Base-by-base conservation (phyloP, 2,113 vertebrate species). In the Gavialis gangeticus region DNA sequence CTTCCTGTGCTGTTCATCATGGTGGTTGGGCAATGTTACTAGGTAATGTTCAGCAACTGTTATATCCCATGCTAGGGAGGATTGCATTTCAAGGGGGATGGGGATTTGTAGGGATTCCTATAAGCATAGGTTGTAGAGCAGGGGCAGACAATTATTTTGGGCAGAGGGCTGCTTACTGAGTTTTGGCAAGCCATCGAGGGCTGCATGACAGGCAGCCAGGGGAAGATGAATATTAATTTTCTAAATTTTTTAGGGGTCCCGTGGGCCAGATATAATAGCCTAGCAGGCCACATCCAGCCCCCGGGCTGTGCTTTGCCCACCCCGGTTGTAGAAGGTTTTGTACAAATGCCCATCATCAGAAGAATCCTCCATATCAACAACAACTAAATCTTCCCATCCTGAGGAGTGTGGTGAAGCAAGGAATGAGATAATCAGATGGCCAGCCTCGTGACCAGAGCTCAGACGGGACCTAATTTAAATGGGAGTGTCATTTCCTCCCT, bases 311-410 rank as follows among this genome's bases (percentile, higher is more conserved):
- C 9, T 46, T 46, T 46, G 46, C 46, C 46, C 46, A 46, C 46
- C 46, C 46, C 46, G 8, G 46, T 46, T 46, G 46, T 46, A 46
- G 46, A 46, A 46, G 46, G 46, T 25, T 66, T 27, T 34, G 69
- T 5, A 28, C 10, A 88, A 82, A 89, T 0, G 6, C 3, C 8
- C 0, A 0, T 79, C 1, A 0, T 86, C 84, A 71, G 27, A 21
- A 18, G 46, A 46, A 54, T 13, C 30, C 71, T 1, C 12, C 4
- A 46, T 86, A 46, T 37, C 11, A 12, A 6, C 25, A 71, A 78
- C 46, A 13, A 54, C 4, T 10, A 60, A 58, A 16, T 5, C 30
- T 59, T 90, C 90, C 79, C 34, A 13, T 21, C 25, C 55, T 67
- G 14, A 4, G 7, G 8, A 17, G 6, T 57, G 59, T 80, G 10